phyloP scores from a whole-genome alignment of 2,113 vertebrate species.

The Tricholaema leucomelas region DNA sequence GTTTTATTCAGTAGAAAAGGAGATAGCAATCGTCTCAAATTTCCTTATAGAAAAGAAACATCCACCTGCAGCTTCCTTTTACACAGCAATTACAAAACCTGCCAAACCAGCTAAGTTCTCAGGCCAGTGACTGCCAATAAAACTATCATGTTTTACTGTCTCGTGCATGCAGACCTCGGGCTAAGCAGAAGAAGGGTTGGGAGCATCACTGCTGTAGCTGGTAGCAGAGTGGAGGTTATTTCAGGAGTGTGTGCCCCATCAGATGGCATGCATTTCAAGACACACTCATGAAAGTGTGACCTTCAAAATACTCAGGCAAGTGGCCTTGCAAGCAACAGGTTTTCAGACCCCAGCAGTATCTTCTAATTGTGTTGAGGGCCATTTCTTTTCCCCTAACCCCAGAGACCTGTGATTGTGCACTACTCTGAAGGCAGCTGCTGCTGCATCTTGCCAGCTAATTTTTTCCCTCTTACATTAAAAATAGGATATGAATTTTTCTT shows the following conservation, averaged over 20 bases:
- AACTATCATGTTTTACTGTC: background rate
- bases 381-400: conserved; percentile 3
- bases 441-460: background rate
- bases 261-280: background rate
- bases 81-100: background rate
- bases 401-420: background rate
- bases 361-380: background rate
- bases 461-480: background rate
- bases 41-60: background rate
- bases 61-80: background rate
- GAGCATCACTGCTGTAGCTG: background rate
- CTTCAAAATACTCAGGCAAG: conserved; percentile 12
- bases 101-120: background rate
- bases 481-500: background rate
- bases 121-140: background rate
- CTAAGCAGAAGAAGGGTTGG: rapidly evolving
- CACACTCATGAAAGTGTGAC: background rate
- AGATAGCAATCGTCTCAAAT: background rate
- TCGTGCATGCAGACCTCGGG: background rate
- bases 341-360: background rate
- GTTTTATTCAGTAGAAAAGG: background rate
- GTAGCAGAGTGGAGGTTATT: background rate
- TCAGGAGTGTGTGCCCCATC: background rate
- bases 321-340: background rate
- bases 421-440: background rate